Evolutionary conservation across 2,797 vertebrate genomes (phyloP).

Genomic region (Pipistrellus pygmaeus): DNA sequence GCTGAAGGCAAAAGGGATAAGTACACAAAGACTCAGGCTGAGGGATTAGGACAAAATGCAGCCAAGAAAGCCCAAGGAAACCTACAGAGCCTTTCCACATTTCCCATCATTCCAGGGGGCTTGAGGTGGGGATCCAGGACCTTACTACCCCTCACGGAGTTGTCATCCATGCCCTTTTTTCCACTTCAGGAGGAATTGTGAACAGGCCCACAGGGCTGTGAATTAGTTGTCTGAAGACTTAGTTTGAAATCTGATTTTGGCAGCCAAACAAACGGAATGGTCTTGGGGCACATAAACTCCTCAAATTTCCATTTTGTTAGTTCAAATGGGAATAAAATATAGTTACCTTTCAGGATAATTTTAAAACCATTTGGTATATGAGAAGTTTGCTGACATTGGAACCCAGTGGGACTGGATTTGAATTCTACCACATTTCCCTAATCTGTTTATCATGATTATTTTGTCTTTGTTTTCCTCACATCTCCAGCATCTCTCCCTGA

Average conservation of each 20-base stretch:
- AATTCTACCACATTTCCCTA: background rate
- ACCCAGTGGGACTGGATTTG: background rate
- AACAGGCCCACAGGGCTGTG: background rate
- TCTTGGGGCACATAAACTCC: background rate
- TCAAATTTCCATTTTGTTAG: background rate
- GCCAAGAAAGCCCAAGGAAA: background rate
- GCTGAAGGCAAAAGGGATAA: background rate
- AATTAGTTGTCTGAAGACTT: background rate
- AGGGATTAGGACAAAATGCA: background rate
- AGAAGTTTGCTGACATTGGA: background rate
- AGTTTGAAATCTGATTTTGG: background rate
- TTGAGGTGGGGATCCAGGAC: too few relatives aligned
- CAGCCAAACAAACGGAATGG: background rate
- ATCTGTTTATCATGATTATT: background rate
- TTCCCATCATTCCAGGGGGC: background rate
- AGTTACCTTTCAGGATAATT: background rate
- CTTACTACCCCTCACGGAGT: background rate
- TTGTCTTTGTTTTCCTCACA: background rate
- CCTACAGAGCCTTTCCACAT: background rate
- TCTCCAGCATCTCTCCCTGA: accelerated
- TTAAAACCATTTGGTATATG: background rate
- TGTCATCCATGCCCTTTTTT: background rate
- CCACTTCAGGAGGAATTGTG: background rate
- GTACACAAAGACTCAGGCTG: background rate
- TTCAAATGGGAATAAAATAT: background rate